phyloP scores from a whole-genome alignment of 2,113 vertebrate genomes.

The Ovis canadensis region DNA sequence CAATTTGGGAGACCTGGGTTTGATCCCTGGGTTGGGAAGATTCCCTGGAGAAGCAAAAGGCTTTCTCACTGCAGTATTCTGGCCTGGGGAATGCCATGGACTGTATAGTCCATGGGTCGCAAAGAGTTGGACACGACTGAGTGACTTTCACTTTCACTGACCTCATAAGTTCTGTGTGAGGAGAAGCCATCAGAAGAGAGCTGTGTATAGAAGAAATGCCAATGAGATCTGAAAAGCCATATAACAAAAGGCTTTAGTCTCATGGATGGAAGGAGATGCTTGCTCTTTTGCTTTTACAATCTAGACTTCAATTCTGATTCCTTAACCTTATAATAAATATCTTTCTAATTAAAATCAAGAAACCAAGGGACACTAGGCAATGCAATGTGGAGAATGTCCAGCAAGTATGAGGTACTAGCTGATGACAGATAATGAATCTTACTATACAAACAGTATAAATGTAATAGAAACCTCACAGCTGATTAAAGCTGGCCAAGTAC shows the following conservation, averaged over 20 bases:
- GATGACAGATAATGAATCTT: background rate
- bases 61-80: background rate
- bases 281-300: background rate
- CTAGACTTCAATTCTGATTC: background rate
- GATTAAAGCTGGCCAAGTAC: background rate
- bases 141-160: background rate
- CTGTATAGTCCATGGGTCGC: background rate
- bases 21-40: background rate
- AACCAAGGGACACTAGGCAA: background rate
- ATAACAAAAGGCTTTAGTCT: background rate
- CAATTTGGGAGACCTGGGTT: background rate
- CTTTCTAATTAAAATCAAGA: background rate
- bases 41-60: background rate
- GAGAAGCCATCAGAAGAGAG: background rate
- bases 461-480: background rate
- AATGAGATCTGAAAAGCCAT: background rate
- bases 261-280: background rate
- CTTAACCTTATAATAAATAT: background rate
- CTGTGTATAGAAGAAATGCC: background rate
- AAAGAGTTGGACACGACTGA: background rate
- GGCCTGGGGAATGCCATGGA: background rate
- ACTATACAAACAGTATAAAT: background rate
- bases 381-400: background rate
- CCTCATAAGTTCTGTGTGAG: background rate
- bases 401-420: background rate